phyloP scores from a whole-genome alignment of 1,140 invertebrate genomes.

The Nymphalis io region DNA sequence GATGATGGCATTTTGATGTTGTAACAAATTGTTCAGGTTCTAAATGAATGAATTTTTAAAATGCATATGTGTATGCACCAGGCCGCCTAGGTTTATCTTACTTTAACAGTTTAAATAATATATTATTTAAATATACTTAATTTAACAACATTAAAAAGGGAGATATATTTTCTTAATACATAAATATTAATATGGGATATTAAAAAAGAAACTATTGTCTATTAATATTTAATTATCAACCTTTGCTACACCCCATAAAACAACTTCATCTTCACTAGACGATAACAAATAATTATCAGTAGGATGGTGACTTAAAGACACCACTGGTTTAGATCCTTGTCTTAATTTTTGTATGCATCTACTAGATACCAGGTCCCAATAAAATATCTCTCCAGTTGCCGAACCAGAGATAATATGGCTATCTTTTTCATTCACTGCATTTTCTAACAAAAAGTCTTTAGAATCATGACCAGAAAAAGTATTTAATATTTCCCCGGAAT shows the following conservation, averaged over 20 bases:
- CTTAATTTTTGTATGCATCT: constrained; percentile 82
- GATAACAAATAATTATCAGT: constrained; percentile 85
- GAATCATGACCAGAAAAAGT: constrained; percentile 90
- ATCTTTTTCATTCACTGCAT: constrained; percentile 90
- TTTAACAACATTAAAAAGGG: too few species aligned
- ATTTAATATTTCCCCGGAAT: constrained; percentile 68
- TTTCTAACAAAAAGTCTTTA: constrained; percentile 92
- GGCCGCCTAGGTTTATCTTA: too few species aligned
- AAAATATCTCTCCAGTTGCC: constrained; percentile 90
- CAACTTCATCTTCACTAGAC: constrained; percentile 84
- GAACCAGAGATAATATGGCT: constrained; percentile 93
- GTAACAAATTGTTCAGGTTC: too few species aligned
- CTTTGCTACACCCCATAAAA: constrained; percentile 81
- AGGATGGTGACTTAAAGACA: constrained; percentile 88
- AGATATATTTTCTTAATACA: too few species aligned
- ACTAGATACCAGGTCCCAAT: constrained; percentile 93
- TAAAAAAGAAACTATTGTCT: neutral
- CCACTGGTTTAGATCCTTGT: constrained; percentile 80
- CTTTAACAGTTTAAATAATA: too few species aligned
- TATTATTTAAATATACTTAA: too few species aligned
- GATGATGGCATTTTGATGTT: too few species aligned
- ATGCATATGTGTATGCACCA: too few species aligned
- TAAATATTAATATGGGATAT: neutral
- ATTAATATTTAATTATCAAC: constrained; percentile 42
- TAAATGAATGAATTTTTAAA: too few species aligned